A percentile compares a stretch with the other conserved stretches of the same genome.
Evolutionary conservation across 1,140 invertebrate species (phyloP).

Genomic region (Argopecten irradians): DNA sequence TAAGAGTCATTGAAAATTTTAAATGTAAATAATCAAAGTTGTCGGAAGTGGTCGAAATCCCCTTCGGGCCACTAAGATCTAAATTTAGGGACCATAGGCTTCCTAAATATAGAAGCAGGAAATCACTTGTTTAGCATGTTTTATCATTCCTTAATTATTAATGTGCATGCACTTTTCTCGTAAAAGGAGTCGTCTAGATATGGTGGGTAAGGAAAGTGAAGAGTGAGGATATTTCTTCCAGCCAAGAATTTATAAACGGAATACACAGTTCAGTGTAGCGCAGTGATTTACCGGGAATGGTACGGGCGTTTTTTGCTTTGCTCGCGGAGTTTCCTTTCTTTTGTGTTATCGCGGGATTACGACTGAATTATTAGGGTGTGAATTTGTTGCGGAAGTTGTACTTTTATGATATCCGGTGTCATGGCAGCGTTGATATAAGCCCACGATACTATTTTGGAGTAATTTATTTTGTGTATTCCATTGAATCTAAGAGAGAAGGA

Average conservation of each 20-base stretch:
- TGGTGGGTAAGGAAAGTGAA: neutral
- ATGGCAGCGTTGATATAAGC: conserved; percentile 60
- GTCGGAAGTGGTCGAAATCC: neutral
- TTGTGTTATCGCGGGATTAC: conserved; percentile 30
- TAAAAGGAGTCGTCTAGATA: neutral
- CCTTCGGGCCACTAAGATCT: neutral
- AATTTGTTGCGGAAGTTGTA: neutral
- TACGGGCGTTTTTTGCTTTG: conserved; percentile 16
- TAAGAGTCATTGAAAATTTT: neutral
- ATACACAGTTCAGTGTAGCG: neutral
- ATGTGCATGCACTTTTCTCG: conserved; percentile 16
- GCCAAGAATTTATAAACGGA: neutral
- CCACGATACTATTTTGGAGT: neutral
- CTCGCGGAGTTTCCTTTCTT: neutral
- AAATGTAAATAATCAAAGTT: neutral
- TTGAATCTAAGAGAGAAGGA: neutral
- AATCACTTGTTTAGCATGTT: conserved; percentile 17
- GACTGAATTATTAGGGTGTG: neutral
- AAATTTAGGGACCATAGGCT: neutral
- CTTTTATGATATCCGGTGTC: conserved; percentile 63
- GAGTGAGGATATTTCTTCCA: neutral
- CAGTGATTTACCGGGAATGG: conserved; percentile 11
- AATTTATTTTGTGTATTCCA: neutral
- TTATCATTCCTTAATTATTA: conserved; percentile 7
- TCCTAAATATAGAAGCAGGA: conserved; percentile 21